phyloP scores from a whole-genome alignment of 2,888 invertebrate genomes.

The Odontomyia ornata region DNA sequence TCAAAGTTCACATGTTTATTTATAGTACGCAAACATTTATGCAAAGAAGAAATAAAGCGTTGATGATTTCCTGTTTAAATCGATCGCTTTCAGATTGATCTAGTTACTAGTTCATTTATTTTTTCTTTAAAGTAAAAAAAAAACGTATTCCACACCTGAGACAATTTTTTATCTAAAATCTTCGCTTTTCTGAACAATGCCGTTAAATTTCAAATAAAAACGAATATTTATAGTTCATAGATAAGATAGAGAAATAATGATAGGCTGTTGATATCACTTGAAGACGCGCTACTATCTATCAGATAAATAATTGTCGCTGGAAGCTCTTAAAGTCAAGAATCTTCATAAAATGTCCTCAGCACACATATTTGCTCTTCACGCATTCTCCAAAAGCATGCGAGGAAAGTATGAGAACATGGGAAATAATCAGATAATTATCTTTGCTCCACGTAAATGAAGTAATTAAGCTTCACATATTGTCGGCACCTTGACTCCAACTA shows the following conservation, averaged over 20 bases:
- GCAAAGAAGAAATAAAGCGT: too few species aligned
- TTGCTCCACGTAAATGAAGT: not conserved
- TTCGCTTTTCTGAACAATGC: not conserved
- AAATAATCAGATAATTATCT: not conserved
- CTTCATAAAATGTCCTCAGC: not conserved
- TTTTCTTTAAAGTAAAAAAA: too few species aligned
- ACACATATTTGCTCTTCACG: too few species aligned
- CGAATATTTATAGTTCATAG: not conserved
- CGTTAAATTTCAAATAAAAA: not conserved
- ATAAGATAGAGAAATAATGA: constrained; percentile 9
- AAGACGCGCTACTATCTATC: constrained; percentile 14
- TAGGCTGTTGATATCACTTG: constrained; percentile 10
- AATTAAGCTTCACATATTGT: not conserved
- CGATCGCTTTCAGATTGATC: too few species aligned
- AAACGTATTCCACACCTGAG: not conserved
- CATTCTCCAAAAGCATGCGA: not conserved
- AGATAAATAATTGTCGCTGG: constrained; percentile 1
- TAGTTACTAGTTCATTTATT: too few species aligned
- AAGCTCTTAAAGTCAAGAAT: constrained; percentile 2
- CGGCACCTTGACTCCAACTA: not conserved
- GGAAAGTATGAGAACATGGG: not conserved
- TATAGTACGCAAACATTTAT: too few species aligned
- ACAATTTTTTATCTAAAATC: not conserved
- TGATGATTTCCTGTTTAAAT: too few species aligned
- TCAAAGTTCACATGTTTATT: too few species aligned